These are phyloP conservation scores for Oxyruncus cristatus DNA, from an alignment of 2,113 vertebrate species.

Conservation along the genomic window DNA sequence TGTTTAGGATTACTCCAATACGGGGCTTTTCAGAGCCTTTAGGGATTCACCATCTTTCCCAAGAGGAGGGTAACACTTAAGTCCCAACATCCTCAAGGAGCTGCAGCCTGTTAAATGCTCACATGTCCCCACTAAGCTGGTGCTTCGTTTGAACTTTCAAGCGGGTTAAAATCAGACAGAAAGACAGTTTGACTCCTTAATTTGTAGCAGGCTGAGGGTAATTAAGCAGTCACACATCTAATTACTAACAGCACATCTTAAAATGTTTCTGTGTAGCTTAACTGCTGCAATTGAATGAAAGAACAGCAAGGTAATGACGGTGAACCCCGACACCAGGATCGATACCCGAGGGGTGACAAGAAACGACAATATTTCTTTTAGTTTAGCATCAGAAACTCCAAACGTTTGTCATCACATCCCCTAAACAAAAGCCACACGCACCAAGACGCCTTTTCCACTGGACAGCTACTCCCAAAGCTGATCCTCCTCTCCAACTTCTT, in stretches of 20 bases:
- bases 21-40: neutral
- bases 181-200: neutral
- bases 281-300: neutral
- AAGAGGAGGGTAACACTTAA: neutral
- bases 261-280: neutral
- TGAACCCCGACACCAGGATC: neutral
- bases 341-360: neutral
- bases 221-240: neutral
- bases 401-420: neutral
- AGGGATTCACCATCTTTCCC: neutral
- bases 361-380: neutral
- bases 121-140: neutral
- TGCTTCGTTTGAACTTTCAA: neutral
- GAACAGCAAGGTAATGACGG: neutral
- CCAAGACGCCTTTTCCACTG: neutral
- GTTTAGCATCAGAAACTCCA: neutral
- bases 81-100: neutral
- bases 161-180: neutral
- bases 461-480: neutral
- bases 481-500: neutral
- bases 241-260: neutral
- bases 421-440: neutral
- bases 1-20: neutral
- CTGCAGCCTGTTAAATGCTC: neutral
- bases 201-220: neutral